A percentile compares a stretch with the other conserved stretches of the same genome.
Conservation (phyloP, 1,140 invertebrate species). For the Trachymyrmex septentrionalis region DNA sequence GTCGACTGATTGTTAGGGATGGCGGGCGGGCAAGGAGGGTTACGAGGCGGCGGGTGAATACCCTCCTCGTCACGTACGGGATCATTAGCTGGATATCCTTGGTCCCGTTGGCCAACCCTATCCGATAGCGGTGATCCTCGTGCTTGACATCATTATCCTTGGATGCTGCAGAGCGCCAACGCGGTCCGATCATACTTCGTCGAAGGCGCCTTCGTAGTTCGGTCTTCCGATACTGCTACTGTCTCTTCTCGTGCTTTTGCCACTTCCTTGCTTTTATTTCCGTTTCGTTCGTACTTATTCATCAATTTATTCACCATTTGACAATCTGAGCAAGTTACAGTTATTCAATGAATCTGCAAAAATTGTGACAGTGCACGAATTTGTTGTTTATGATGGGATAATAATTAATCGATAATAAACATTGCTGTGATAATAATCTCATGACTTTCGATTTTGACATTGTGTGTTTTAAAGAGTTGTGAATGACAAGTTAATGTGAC, state of each 20-base stretch:
- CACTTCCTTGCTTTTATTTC: not conserved
- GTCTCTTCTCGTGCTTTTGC: conserved; percentile 23
- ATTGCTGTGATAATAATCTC: not conserved
- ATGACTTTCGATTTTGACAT: not conserved
- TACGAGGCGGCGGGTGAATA: conserved; percentile 77
- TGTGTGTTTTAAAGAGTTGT: not conserved
- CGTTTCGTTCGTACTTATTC: conserved; percentile 12
- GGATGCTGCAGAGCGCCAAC: conserved; percentile 74
- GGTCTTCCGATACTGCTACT: conserved; percentile 42
- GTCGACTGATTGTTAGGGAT: conserved; percentile 71
- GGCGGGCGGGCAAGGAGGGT: conserved; percentile 35
- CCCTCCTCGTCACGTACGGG: conserved; percentile 82
- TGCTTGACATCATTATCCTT: conserved; percentile 81
- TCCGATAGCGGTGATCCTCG: conserved; percentile 78
- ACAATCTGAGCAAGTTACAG: not conserved
- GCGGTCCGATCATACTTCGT: conserved; percentile 62
- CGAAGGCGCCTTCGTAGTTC: conserved; percentile 48
- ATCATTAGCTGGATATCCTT: conserved; percentile 84
- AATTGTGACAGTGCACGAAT: conserved; percentile 41
- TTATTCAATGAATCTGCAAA: conserved; percentile 19
- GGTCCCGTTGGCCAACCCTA: conserved; percentile 76
- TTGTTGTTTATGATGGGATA: not conserved
- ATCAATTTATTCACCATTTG: not conserved
- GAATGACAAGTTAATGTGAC: not conserved
- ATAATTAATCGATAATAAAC: not conserved